Evolutionary conservation across 2,888 invertebrate genomes (phyloP).

Genomic region (Catonia carolina): DNA sequence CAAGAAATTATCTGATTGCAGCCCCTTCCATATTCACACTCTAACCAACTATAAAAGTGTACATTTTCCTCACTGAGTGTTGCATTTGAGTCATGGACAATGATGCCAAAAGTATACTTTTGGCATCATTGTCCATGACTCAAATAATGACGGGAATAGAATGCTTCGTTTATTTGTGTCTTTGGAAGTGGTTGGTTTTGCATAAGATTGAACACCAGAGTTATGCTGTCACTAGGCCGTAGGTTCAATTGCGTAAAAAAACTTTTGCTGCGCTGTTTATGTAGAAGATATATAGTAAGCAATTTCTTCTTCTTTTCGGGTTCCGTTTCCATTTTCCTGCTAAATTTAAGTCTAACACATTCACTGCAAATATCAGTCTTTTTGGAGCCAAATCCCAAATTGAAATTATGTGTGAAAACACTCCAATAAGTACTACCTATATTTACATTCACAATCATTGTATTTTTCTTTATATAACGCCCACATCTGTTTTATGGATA

Average conservation of each 20-base stretch:
- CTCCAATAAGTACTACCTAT: conserved; percentile 1
- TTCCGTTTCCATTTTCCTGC: neutral
- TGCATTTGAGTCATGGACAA: neutral
- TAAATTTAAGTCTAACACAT: conserved; percentile 10
- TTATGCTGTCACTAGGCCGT: conserved; percentile 1
- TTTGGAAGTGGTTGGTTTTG: conserved; percentile 20
- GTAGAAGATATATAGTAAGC: neutral
- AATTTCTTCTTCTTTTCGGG: conserved; percentile 7
- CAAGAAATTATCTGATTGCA: conserved; percentile 12
- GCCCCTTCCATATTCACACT: conserved; percentile 14
- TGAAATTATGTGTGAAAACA: conserved; percentile 10
- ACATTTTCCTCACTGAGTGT: conserved; percentile 6
- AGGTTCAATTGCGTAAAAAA: conserved; percentile 10
- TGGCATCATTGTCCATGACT: too few species aligned
- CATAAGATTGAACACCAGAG: conserved; percentile 16
- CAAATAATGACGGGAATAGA: conserved; percentile 14
- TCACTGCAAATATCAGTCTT: conserved; percentile 15
- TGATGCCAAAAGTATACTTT: conserved; percentile 16
- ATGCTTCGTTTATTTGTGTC: conserved; percentile 16
- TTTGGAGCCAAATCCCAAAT: conserved; percentile 16
- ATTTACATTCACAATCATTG: neutral
- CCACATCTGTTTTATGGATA: neutral
- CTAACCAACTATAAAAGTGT: conserved; percentile 18
- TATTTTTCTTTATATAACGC: conserved; percentile 2
- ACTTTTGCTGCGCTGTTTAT: neutral